Conservation (phyloP, 2,797 vertebrate genomes). For the Mormyrus hasselquistii region DNA sequence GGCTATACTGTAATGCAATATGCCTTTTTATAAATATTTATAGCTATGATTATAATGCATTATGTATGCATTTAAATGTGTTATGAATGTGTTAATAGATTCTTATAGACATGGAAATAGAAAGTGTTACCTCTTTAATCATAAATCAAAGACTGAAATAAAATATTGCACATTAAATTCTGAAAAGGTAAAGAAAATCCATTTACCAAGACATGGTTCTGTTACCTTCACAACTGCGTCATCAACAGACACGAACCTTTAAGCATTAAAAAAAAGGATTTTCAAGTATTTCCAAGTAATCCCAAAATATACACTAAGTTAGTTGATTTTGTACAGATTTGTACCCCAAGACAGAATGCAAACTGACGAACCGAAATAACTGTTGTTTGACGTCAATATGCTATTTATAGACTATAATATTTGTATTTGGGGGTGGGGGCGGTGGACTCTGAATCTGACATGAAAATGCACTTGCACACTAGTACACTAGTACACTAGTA, state of each 20-base stretch:
- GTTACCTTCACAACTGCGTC: background rate
- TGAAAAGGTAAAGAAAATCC: background rate
- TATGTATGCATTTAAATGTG: background rate
- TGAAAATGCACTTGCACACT: constrained; percentile 61
- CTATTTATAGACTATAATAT: constrained; percentile 86
- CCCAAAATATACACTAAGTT: background rate
- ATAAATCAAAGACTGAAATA: background rate
- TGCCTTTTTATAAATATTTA: background rate
- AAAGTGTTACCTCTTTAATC: background rate
- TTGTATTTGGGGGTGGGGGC: constrained; percentile 68
- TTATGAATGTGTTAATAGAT: background rate
- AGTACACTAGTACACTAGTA: constrained; percentile 35
- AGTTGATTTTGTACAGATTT: background rate
- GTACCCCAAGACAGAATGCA: constrained; percentile 61
- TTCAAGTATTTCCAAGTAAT: background rate
- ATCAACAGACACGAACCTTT: background rate
- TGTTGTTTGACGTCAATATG: constrained; percentile 67
- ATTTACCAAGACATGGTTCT: background rate
- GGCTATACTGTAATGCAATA: background rate
- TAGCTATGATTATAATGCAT: background rate
- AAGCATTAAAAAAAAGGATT: background rate
- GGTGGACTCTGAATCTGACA: constrained; percentile 67
- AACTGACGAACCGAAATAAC: constrained; percentile 76
- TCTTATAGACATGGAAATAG: background rate
- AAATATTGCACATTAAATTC: background rate